A percentile compares a stretch with the other conserved stretches of the same genome.
phyloP scores from a whole-genome alignment of 2,888 invertebrate species.

The Catocala nupta region DNA sequence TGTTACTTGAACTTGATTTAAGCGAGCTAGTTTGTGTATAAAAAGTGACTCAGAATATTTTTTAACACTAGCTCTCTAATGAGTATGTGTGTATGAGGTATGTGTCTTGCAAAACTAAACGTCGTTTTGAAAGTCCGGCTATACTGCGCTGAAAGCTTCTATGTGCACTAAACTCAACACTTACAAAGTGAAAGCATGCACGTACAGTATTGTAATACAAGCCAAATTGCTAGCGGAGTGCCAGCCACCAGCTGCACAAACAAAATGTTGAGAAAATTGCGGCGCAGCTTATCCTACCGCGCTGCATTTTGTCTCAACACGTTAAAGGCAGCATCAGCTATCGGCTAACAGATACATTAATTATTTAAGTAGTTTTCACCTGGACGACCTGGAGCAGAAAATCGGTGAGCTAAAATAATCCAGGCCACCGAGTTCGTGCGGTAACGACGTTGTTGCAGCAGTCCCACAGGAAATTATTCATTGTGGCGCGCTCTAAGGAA shows the following conservation, averaged over 20 bases:
- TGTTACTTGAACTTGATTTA: no score
- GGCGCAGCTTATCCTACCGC: neutral
- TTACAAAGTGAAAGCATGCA: neutral
- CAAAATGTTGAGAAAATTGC: neutral
- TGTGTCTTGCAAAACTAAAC: no score
- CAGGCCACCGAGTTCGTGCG: conserved; percentile 2
- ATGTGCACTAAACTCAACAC: no score
- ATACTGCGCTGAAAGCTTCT: no score
- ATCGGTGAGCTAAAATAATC: neutral
- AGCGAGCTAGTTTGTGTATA: no score
- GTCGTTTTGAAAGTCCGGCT: no score
- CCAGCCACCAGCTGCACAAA: neutral
- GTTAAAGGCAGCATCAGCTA: neutral
- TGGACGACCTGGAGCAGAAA: neutral
- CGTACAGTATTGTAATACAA: neutral
- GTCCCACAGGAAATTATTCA: conserved; percentile 1
- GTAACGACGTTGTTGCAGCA: neutral
- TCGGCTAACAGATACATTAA: neutral
- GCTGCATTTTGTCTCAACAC: neutral
- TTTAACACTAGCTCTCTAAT: no score
- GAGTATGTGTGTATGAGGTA: no score
- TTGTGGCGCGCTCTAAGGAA: neutral
- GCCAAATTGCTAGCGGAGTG: no score
- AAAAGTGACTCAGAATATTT: no score
- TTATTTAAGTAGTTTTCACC: conserved; percentile 3